phyloP scores from a whole-genome alignment of 2,113 vertebrate species.

The Arvicanthis niloticus region DNA sequence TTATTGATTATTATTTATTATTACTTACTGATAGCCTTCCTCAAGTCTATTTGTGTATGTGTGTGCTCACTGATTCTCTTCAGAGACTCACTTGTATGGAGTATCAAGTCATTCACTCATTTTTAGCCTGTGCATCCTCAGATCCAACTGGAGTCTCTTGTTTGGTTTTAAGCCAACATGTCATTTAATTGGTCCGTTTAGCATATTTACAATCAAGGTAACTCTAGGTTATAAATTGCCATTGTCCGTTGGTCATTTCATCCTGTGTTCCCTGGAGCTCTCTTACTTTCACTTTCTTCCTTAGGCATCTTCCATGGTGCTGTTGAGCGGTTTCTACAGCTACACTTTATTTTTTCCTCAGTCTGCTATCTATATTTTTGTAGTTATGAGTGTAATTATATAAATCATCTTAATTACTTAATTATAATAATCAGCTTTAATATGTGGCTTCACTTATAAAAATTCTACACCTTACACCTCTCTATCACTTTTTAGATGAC shows the following conservation, averaged over 20 bases:
- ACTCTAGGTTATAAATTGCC: too few species aligned
- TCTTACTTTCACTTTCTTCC: background rate
- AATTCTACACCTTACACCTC: too few species aligned
- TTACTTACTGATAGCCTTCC: background rate
- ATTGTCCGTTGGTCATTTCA: too few species aligned
- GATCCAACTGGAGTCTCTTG: background rate
- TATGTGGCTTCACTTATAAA: background rate
- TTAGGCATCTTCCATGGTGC: background rate
- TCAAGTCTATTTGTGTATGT: background rate
- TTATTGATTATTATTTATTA: background rate
- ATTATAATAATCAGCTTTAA: background rate
- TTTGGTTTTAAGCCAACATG: background rate
- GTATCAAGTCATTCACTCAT: background rate
- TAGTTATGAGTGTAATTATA: background rate
- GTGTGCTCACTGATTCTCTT: background rate
- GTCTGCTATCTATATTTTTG: background rate
- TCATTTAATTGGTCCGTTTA: too few species aligned
- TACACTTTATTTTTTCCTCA: background rate
- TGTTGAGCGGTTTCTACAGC: background rate
- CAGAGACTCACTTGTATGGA: too few species aligned
- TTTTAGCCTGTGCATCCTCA: background rate
- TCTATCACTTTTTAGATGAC: background rate
- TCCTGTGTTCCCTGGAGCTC: too few species aligned
- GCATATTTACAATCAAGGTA: background rate
- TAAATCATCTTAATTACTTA: background rate